These are phyloP conservation scores for Drosophila atripex DNA, from an alignment of 2,888 invertebrate species.

Conservation along the genomic window DNA sequence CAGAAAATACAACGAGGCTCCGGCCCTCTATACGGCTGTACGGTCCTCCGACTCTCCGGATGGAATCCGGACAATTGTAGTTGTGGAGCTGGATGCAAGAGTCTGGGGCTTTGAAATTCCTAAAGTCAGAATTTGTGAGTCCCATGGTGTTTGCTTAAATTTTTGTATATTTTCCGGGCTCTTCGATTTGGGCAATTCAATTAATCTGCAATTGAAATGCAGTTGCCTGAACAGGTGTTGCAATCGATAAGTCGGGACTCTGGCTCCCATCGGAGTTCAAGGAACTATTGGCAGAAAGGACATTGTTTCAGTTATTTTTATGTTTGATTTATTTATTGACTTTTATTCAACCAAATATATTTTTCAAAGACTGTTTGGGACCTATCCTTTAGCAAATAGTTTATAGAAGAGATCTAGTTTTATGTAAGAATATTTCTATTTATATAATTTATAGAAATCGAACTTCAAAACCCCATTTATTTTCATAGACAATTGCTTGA, in stretches of 20 bases:
- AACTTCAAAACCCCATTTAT: neutral
- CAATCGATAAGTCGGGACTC: slow-evolving; percentile 33
- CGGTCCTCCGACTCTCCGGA: neutral
- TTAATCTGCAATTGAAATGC: slow-evolving; percentile 51
- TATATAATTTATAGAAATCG: too few relatives aligned
- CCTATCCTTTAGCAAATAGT: too few relatives aligned
- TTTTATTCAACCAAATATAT: neutral
- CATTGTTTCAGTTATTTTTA: neutral
- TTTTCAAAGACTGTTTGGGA: too few relatives aligned
- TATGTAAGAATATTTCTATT: too few relatives aligned
- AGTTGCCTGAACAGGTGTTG: slow-evolving; percentile 45
- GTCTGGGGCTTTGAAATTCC: slow-evolving; percentile 1
- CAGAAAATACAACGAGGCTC: slow-evolving; percentile 55
- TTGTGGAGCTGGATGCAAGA: slow-evolving; percentile 12
- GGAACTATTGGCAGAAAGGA: neutral
- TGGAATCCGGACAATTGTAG: slow-evolving; percentile 29
- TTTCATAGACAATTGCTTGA: neutral
- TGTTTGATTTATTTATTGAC: neutral
- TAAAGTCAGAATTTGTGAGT: slow-evolving; percentile 43
- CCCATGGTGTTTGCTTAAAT: slow-evolving; percentile 53
- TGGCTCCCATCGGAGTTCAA: neutral
- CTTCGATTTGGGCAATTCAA: slow-evolving; percentile 40
- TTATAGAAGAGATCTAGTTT: too few relatives aligned
- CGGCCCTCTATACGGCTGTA: neutral
- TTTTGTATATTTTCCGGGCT: slow-evolving; percentile 27